phyloP scores from a whole-genome alignment of 2,888 invertebrate genomes.

The Lasiommata megera region DNA sequence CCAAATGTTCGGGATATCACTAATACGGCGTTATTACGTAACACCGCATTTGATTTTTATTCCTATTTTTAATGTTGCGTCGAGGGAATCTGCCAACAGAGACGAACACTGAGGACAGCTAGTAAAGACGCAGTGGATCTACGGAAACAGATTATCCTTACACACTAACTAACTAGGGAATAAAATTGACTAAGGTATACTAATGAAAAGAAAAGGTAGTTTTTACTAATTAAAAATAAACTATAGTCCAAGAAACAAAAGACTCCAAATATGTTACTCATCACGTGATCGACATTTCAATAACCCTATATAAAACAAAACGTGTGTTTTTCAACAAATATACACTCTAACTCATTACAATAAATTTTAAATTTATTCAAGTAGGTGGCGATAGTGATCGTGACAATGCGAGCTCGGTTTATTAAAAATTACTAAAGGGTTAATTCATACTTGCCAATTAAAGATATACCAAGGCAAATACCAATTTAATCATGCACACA shows the following conservation, averaged over 20 bases:
- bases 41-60: no score
- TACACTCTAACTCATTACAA: conserved; percentile 1
- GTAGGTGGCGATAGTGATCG: conserved; percentile 2
- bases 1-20: no score
- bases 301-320: conserved; percentile 25
- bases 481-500: background rate
- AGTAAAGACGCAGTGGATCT: no score
- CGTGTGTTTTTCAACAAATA: background rate
- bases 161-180: no score
- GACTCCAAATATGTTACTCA: conserved; percentile 30
- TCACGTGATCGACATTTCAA: conserved; percentile 28
- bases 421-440: conserved; percentile 32
- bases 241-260: conserved; percentile 17
- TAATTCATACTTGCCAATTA: conserved; percentile 23
- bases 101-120: no score
- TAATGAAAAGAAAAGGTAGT: no score
- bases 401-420: conserved; percentile 24
- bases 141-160: no score
- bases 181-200: no score
- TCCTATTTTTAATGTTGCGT: no score
- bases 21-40: no score
- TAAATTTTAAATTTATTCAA: conserved; percentile 18
- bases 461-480: conserved; percentile 10
- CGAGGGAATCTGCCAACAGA: no score
- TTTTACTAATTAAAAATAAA: conserved; percentile 29